A percentile compares a stretch with the other conserved stretches of the same genome.
These are phyloP conservation scores for Aldrovandia affinis DNA, from an alignment of 2,797 vertebrate species.

Conservation along the genomic window DNA sequence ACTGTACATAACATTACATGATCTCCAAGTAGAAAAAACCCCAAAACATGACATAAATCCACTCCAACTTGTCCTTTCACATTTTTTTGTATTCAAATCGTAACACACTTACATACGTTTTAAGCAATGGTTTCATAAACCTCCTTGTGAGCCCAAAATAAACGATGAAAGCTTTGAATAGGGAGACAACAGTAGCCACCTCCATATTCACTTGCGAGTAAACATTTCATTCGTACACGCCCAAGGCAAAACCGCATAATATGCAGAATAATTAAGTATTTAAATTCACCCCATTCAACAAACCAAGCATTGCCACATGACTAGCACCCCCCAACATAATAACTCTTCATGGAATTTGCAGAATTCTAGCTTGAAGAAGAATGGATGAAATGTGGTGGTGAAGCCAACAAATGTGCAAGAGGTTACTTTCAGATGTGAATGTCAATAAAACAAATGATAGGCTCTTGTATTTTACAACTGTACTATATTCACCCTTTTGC, in stretches of 20 bases:
- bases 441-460: neutral
- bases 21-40: no score
- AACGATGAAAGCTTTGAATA: neutral
- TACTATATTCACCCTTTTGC: no score
- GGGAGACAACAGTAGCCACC: neutral
- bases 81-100: no score
- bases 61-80: no score
- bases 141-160: no score
- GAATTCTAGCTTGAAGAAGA: neutral
- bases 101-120: no score
- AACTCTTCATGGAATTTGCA: neutral
- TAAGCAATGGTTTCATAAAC: no score
- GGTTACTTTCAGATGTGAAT: no score
- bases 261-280: neutral
- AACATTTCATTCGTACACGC: neutral
- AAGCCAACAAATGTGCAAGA: neutral
- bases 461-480: neutral
- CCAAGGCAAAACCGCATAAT: neutral
- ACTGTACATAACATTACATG: no score
- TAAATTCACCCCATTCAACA: neutral
- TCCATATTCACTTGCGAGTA: neutral
- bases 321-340: neutral
- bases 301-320: neutral
- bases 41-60: no score
- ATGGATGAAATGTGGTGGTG: neutral